phyloP scores from a whole-genome alignment of 2,797 vertebrate genomes.

The Sebastes cheni region DNA sequence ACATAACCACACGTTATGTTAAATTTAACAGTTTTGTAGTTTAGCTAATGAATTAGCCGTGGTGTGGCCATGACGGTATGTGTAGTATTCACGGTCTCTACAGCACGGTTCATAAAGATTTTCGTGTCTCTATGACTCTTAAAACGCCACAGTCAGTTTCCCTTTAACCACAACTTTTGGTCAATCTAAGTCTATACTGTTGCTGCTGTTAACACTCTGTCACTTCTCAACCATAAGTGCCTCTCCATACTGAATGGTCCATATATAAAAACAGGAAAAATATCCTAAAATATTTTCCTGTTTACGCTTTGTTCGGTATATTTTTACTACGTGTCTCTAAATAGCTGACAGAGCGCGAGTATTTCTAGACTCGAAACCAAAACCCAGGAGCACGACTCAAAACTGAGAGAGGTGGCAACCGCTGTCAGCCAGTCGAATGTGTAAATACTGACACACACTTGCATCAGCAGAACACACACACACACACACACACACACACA shows the following conservation, averaged over 20 bases:
- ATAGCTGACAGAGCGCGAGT: constrained; percentile 1
- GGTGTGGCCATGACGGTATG: too few species aligned
- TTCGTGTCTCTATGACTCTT: background rate
- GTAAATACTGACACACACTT: constrained; percentile 47
- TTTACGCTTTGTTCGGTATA: background rate
- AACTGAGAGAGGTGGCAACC: constrained; percentile 14
- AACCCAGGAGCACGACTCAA: constrained; percentile 23
- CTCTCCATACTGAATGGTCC: background rate
- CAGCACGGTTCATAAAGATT: background rate
- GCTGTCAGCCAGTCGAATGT: constrained; percentile 26
- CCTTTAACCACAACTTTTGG: background rate
- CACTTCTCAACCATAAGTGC: background rate
- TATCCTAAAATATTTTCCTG: background rate
- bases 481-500: constrained; percentile 37
- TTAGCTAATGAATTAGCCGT: too few species aligned
- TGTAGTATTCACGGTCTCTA: background rate
- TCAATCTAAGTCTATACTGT: background rate
- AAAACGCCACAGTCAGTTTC: background rate
- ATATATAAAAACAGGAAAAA: background rate
- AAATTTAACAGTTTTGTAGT: too few species aligned
- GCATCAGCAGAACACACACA: constrained; percentile 42
- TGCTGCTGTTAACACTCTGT: background rate
- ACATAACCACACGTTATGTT: too few species aligned
- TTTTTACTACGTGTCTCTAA: constrained; percentile 4
- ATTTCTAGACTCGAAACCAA: constrained; percentile 42